Evolutionary conservation across 2,888 invertebrate species (phyloP), one percentile per base, ranked within the genome.

Genomic region (Nomada flava): DNA sequence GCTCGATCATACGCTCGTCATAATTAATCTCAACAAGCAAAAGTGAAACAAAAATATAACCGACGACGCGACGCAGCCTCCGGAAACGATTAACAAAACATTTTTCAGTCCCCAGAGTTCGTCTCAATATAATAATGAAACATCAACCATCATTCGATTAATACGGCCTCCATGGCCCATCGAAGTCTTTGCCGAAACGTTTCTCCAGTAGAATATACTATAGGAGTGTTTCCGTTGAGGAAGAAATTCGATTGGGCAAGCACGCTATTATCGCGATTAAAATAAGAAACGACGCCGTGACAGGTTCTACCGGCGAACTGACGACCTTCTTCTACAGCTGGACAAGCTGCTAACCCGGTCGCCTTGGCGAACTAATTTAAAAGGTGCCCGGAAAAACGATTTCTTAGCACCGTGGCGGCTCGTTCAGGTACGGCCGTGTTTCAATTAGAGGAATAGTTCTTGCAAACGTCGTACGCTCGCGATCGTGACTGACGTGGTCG

Each of bases 251-350:
- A 64, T 1, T 44, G 70, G 59, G 5, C n/a, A n/a, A 52, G 55
- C 29, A 42, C 76, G 76, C 87, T 79, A 86, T 88, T 86, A 88
- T 78, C 73, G 60, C 82, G 86, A 88, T 85, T 88, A 88, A 88
- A 86, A 83, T 86, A 86, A 85, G 85, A 82, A 84, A 57, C 69
- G 85, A 81, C 74, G 65, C 70, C 47, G 77, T 53, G 80, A 69
- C 74, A 55, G 69, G 36, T 47, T 67, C 57, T 62, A 65, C 59
- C 26, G 47, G 62, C 20, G 74, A 70, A 64, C 29, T 59, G 57
- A 75, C 64, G 36, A 55, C 53, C 15, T 67, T 62, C 60, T 44
- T 63, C 69, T 59, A 50, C 44, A 13, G 55, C n/a, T 29, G 71
- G 62, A 64, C 76, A 77, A 47, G n/a, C n/a, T 42, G n/a, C 47